Conservation (phyloP, 2,113 vertebrate genomes). For the Peromyscus polionotus region DNA sequence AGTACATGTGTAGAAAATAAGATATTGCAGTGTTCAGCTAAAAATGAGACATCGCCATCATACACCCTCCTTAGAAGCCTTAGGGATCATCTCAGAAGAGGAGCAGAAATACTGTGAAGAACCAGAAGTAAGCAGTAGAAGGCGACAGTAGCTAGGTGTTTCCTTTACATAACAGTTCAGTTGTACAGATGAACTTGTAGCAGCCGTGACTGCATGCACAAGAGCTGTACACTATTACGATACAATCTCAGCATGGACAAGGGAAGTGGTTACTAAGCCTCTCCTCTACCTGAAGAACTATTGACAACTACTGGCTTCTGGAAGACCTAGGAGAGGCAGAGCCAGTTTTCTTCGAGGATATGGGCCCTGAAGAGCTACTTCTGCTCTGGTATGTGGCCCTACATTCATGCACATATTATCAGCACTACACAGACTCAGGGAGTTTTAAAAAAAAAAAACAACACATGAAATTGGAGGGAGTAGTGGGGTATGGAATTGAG, state of each 20-base stretch:
- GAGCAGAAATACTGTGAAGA: not conserved
- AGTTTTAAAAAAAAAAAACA: not conserved
- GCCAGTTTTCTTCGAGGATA: not conserved
- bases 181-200: not conserved
- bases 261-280: not conserved
- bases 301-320: not conserved
- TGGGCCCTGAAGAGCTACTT: no score
- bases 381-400: not conserved
- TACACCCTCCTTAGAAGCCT: not conserved
- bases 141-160: not conserved
- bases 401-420: not conserved
- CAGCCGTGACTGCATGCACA: not conserved
- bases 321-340: not conserved
- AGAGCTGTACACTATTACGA: not conserved
- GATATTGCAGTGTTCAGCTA: not conserved
- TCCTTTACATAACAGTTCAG: not conserved
- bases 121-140: not conserved
- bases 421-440: not conserved
- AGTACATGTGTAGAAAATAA: not conserved
- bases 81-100: not conserved
- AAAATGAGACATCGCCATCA: not conserved
- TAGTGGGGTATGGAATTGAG: not conserved
- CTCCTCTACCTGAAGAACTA: no score
- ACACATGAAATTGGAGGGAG: not conserved
- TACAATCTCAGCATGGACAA: not conserved